Base-by-base conservation (phyloP, 2,113 vertebrate species). In the Paedocypris sp. region DNA sequence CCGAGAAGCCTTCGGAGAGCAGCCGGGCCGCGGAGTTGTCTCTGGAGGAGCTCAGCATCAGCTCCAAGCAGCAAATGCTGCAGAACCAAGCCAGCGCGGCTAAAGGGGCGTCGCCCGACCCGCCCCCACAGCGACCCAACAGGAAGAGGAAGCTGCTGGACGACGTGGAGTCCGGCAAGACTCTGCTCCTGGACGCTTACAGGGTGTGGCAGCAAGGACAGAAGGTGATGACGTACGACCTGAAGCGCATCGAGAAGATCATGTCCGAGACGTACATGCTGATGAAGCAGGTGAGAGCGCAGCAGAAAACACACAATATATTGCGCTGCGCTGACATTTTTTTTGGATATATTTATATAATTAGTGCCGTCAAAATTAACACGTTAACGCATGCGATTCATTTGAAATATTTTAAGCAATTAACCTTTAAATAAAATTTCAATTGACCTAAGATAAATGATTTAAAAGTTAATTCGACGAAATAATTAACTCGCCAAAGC, bases 211-310 rank as follows among this genome's bases (percentile, higher is more conserved):
- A 98, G 78, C 95, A 99, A 60, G 95, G 95, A 22, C 95, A 99
- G 78, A 99, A 98, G 66, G 90, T 91, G 5, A 82, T 93, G 86
- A 88, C 93, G 60, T 94, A 94, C 0, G 94, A 99, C 76, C 80
- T 97, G 52, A 84, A 83, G 4, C 90, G 88, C 73, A 92, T 99
- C 6, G 95, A 99, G 78, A 92, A 89, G 82, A 94, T 99, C 82
- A 99, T 99, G 92, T 93, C 93, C 0, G 91, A 97, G 82, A 95
- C 94, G 0, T 99, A 97, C 75, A 99, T 97, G 95, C 88, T 98
- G 67, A 97, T 99, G 60, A 99, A 94, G 74, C 95, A 97, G 90
- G 95, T 93, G 74, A 58, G 54, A 15, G 16, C 1, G 15, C n/a
- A 15, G 5, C 15, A 11, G 41, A n/a, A n/a, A n/a, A n/a, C n/a